Base-by-base conservation (phyloP, 2,797 vertebrate species). In the Arctocebus calabarensis region DNA sequence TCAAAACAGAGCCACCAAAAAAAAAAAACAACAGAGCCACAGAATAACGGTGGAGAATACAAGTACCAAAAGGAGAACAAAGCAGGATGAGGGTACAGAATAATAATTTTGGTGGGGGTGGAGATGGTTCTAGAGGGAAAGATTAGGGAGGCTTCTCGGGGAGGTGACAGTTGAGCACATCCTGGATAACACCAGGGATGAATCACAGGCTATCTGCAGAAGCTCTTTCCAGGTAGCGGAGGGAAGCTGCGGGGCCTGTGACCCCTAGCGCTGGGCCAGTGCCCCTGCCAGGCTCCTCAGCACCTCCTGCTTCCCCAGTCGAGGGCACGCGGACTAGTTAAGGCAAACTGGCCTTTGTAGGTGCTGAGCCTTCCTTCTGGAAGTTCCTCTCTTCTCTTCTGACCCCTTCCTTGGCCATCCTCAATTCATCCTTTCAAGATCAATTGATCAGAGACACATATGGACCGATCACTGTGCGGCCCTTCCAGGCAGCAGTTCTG, bases 321-420 rank as follows among this genome's bases (percentile, higher is more conserved):
- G 64, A 61, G 4, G 27, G 5, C 4, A 10, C 7, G 2, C 7
- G 29, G 4, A n/a, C 45, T 1, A 23, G n/a, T 68, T 68, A 23
- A 62, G 6, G 52, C 29, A 37, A 7, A 1, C 0, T 0, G 1
- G 10, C 48, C 48, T 52, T 52, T 52, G 48, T 52, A 52, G 48
- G 48, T 52, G 48, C 48, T 52, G 48, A 52, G 14, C 14, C 48
- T 52, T 52, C 48, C 48, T 52, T 52, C 48, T 52, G 14, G 48
- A 52, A 52, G 14, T 52, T 52, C 14, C 14, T 52, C 14, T 52
- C 48, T 52, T 17, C 48, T 52, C 48, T 52, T 4, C 14, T 14
- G 16, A 52, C 48, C 48, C 14, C 14, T 52, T 52, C 48, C 48
- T 52, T 52, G 14, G 48, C 48, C 48, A 52, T 16, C 48, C 48